Evolutionary conservation across 2,113 vertebrate species (phyloP).

Genomic region (Aptenodytes forsteri): DNA sequence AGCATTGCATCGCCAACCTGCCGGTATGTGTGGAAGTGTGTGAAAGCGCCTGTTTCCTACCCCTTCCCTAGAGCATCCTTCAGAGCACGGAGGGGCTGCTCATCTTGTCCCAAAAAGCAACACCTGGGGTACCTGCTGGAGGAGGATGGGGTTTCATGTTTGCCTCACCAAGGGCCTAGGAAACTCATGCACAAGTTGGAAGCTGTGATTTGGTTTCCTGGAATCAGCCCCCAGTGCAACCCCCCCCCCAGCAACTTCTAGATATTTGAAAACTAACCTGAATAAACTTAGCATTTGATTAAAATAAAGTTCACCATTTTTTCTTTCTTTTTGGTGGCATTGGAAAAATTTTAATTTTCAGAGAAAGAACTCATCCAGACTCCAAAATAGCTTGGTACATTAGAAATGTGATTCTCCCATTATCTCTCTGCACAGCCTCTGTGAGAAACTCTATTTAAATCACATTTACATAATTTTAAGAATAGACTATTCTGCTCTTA

Average conservation of each 20-base stretch:
- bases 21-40: fast-evolving
- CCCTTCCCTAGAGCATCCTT: neutral
- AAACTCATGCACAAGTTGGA: neutral
- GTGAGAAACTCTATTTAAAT: slow-evolving; percentile 52
- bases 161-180: neutral
- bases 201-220: neutral
- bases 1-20: neutral
- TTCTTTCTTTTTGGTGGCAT: neutral
- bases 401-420: neutral
- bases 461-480: slow-evolving; percentile 52
- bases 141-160: neutral
- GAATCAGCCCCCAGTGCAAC: neutral
- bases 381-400: neutral
- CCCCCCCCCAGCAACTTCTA: neutral
- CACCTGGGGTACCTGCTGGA: neutral
- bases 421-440: neutral
- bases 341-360: neutral
- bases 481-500: slow-evolving; percentile 50
- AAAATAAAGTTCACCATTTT: neutral
- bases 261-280: neutral
- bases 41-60: neutral
- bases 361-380: neutral
- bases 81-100: neutral
- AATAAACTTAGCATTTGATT: neutral
- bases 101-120: neutral